Conservation (phyloP, 2,888 invertebrate species). For the Hyposoter dolosus region DNA sequence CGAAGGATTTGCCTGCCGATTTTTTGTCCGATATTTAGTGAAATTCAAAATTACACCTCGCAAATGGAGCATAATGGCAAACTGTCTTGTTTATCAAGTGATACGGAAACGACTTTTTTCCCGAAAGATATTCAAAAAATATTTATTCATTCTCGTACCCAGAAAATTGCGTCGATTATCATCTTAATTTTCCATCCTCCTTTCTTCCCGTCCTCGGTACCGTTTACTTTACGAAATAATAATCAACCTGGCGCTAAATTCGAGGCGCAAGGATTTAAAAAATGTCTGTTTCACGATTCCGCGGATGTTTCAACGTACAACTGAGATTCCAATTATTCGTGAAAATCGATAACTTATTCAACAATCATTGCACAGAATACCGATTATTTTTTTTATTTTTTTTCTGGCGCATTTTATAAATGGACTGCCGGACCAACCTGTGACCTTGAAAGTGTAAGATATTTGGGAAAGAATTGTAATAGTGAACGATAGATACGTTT, state of each 20-base stretch:
- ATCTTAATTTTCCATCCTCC: conserved; percentile 1
- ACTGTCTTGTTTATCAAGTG: conserved; percentile 21
- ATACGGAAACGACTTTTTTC: conserved; percentile 51
- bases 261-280: conserved; percentile 1
- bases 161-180: conserved; percentile 14
- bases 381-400: not conserved
- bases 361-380: not conserved
- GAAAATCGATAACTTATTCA: conserved; percentile 8
- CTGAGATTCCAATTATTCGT: not conserved
- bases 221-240: not conserved
- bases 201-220: conserved; percentile 8
- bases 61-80: conserved; percentile 14
- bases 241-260: conserved; percentile 8
- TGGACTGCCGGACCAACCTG: not conserved
- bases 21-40: not conserved
- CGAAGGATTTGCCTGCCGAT: not conserved
- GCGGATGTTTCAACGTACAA: conserved; percentile 29
- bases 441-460: not conserved
- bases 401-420: not conserved
- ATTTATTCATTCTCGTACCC: conserved; percentile 61
- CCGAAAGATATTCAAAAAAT: conserved; percentile 52
- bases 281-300: conserved; percentile 1
- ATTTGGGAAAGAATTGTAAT: conserved; percentile 2
- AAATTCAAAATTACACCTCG: conserved; percentile 28
- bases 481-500: conserved; percentile 28